Evolutionary conservation across 2,888 invertebrate genomes (phyloP).

Genomic region (Lycia hirtaria): DNA sequence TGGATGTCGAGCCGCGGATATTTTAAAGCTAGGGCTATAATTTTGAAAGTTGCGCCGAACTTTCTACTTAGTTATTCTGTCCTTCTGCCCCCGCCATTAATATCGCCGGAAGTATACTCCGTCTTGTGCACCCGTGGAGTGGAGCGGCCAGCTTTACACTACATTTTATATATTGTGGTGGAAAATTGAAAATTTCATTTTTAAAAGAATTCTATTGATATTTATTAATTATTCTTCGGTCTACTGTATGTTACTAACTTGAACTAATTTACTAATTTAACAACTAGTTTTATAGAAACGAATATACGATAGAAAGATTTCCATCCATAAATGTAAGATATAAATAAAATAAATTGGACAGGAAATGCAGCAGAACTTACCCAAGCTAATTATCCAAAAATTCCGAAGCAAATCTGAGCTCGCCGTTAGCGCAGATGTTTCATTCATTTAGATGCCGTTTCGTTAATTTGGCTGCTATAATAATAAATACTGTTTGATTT

Average conservation of each 20-base stretch:
- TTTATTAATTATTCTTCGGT: too few relatives aligned
- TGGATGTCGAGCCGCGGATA: slow-evolving; percentile 8
- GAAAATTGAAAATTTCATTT: neutral
- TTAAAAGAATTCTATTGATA: neutral
- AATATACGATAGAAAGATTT: too few relatives aligned
- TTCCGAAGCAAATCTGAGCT: neutral
- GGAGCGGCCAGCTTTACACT: neutral
- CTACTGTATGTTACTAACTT: too few relatives aligned
- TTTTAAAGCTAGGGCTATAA: slow-evolving; percentile 18
- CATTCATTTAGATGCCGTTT: slow-evolving; percentile 10
- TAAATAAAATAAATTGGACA: neutral
- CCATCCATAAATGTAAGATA: neutral
- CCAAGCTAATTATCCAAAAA: slow-evolving; percentile 13
- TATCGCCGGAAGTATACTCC: slow-evolving; percentile 14
- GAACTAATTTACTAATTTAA: too few relatives aligned
- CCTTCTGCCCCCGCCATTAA: slow-evolving; percentile 18
- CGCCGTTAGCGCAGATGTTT: slow-evolving; percentile 12
- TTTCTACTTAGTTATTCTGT: slow-evolving; percentile 21
- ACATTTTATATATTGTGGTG: slow-evolving; percentile 4
- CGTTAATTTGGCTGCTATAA: neutral
- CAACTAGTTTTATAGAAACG: too few relatives aligned
- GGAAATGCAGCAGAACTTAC: slow-evolving; percentile 3
- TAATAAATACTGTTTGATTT: slow-evolving; percentile 5
- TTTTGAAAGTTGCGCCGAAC: slow-evolving; percentile 23
- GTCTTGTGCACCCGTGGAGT: slow-evolving; percentile 12